Conservation (phyloP, 2,888 invertebrate genomes). For the Holacanthella duospinosa region DNA sequence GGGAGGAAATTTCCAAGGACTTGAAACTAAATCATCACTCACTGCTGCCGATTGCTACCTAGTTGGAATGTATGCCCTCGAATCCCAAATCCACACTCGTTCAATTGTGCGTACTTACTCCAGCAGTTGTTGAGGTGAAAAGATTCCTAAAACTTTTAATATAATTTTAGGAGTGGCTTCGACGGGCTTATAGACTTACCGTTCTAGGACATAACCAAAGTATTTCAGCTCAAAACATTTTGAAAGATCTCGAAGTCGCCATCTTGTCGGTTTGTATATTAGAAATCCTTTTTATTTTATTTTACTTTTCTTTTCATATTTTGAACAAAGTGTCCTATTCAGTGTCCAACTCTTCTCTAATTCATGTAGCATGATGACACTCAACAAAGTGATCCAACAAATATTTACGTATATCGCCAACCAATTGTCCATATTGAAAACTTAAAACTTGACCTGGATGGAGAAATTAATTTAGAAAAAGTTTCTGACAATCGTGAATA, state of each 20-base stretch:
- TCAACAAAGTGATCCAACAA: conserved; percentile 8
- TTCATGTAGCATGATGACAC: conserved; percentile 34
- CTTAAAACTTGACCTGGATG: neutral
- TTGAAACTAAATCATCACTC: conserved; percentile 29
- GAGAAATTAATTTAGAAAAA: neutral
- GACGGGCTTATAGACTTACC: conserved; percentile 39
- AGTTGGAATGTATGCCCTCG: conserved; percentile 41
- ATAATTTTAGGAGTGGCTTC: conserved; percentile 39
- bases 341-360: too few species aligned
- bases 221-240: conserved; percentile 22
- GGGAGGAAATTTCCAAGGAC: conserved; percentile 27
- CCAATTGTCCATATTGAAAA: conserved; percentile 8
- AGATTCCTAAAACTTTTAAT: too few species aligned
- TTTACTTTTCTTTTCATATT: neutral
- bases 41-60: conserved; percentile 41
- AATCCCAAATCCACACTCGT: conserved; percentile 39
- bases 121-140: too few species aligned
- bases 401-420: conserved; percentile 8
- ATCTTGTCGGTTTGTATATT: conserved; percentile 18
- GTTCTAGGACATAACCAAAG: conserved; percentile 39
- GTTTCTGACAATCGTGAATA: neutral
- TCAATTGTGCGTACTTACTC: conserved; percentile 38
- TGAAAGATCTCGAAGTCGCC: conserved; percentile 24
- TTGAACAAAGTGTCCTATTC: neutral
- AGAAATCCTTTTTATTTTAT: neutral